Evolutionary conservation across 35 echinoderm and acorn worm genomes (phyloP).

Genomic region (Diadema setosum): DNA sequence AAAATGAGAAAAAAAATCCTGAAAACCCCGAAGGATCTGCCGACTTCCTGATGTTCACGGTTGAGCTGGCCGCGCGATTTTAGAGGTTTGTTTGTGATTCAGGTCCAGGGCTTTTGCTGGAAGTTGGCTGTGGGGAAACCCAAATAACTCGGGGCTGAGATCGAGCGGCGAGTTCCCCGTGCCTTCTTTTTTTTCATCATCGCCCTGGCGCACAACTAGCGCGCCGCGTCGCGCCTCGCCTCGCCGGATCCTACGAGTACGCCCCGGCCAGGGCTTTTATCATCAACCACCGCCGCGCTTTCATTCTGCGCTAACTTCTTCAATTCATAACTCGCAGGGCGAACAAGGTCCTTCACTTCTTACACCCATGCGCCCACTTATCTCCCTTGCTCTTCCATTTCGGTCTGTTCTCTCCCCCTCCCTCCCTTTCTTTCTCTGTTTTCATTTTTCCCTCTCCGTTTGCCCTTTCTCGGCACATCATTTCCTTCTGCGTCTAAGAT

Average conservation of each 20-base stretch:
- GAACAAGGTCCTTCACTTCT: background rate
- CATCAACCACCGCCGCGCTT: background rate
- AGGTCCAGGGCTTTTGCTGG: background rate
- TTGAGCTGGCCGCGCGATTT: background rate
- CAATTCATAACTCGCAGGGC: no score
- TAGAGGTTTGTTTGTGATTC: constrained; percentile 1
- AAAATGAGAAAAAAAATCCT: background rate
- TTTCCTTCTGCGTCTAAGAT: no score
- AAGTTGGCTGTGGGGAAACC: constrained; percentile 8
- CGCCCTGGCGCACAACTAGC: no score
- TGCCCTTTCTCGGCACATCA: no score
- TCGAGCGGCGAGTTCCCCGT: no score
- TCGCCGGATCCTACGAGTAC: background rate
- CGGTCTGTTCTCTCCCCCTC: background rate
- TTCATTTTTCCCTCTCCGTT: background rate
- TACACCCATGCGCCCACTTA: background rate
- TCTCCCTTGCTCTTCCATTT: background rate
- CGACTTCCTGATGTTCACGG: constrained; percentile 4
- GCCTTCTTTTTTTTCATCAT: no score
- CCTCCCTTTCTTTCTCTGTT: background rate
- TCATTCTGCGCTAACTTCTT: background rate
- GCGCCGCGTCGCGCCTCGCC: no score
- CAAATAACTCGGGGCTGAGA: background rate
- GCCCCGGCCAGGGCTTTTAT: background rate
- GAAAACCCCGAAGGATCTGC: background rate